phyloP scores from a whole-genome alignment of 2,113 vertebrate genomes.

The Mus spicilegus region DNA sequence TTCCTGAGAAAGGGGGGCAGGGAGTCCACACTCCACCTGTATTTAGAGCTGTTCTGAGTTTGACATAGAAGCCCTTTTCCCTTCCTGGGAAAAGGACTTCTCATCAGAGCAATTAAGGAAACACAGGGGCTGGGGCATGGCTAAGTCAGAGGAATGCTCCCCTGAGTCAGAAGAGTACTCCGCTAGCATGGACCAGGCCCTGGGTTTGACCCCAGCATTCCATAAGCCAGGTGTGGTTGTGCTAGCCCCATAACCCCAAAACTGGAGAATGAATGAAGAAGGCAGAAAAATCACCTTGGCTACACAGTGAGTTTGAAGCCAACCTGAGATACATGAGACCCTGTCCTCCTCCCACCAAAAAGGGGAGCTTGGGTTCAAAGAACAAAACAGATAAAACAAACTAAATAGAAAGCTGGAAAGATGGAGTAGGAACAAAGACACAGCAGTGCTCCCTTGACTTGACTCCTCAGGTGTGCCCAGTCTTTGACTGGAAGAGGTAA shows the following conservation, averaged over 20 bases:
- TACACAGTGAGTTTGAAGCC: background rate
- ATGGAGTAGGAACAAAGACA: background rate
- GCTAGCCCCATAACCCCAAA: background rate
- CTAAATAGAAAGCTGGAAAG: background rate
- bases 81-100: background rate
- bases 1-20: background rate
- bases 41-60: background rate
- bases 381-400: constrained; percentile 39
- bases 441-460: background rate
- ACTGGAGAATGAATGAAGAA: background rate
- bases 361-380: background rate
- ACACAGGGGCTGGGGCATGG: background rate
- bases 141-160: background rate
- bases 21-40: too few relatives aligned
- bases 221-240: too few relatives aligned
- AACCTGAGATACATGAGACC: background rate
- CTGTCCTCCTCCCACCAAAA: background rate
- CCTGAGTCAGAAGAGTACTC: background rate
- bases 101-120: background rate
- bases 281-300: background rate
- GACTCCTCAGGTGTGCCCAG: background rate
- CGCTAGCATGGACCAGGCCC: background rate
- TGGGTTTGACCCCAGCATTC: background rate
- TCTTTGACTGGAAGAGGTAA: background rate
- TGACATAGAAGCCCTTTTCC: background rate